phyloP scores from a whole-genome alignment of 1,140 invertebrate genomes.

The Heliconius hewitsoni region DNA sequence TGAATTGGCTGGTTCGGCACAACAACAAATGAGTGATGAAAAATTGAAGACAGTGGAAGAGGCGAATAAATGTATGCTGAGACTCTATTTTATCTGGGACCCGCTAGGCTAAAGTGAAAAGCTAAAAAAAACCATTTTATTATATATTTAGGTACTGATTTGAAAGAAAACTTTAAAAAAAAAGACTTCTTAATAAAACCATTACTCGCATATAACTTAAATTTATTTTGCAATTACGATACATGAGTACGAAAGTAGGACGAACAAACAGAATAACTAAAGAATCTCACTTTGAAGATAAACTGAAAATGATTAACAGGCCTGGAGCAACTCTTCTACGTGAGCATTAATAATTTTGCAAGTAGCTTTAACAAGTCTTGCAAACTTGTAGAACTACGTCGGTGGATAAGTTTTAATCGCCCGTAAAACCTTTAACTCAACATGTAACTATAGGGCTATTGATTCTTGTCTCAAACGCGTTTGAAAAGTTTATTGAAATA shows the following conservation, averaged over 20 bases:
- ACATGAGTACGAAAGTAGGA: no score
- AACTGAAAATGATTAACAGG: not conserved
- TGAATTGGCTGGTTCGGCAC: no score
- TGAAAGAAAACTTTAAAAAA: no score
- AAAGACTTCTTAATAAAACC: no score
- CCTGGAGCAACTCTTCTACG: slow-evolving; percentile 8
- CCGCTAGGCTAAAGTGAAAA: no score
- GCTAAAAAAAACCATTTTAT: no score
- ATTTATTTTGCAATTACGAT: not conserved
- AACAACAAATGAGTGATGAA: no score
- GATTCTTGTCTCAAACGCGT: not conserved
- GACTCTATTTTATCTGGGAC: no score
- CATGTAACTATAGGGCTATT: not conserved
- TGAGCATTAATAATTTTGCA: slow-evolving; percentile 20
- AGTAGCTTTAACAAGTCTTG: slow-evolving; percentile 19
- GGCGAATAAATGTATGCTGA: no score
- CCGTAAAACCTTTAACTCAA: slow-evolving; percentile 15
- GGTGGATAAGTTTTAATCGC: slow-evolving; percentile 16
- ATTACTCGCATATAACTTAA: no score
- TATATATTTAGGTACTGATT: no score
- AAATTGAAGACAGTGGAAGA: no score
- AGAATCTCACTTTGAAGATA: not conserved
- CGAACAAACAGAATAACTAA: not conserved
- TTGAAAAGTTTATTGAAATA: not conserved
- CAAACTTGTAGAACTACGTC: not conserved